A percentile compares a stretch with the other conserved stretches of the same genome.
These are phyloP conservation scores for Nyctibius grandis DNA, from an alignment of 2,797 vertebrate genomes.

Conservation along the genomic window DNA sequence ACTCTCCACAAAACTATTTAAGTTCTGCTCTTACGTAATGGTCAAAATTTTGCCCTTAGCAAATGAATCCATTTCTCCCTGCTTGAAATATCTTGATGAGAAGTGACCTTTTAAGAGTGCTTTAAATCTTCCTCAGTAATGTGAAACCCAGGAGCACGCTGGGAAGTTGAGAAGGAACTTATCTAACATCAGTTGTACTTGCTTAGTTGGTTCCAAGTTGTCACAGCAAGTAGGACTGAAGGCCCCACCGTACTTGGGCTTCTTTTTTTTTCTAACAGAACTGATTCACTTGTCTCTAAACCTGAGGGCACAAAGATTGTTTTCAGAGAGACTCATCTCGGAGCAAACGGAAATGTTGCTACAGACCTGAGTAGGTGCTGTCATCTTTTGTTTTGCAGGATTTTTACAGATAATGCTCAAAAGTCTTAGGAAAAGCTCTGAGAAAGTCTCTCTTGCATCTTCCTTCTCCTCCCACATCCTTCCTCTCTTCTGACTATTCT, in stretches of 20 bases:
- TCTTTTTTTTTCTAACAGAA: not conserved
- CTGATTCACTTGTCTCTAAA: not conserved
- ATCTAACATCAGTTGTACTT: not conserved
- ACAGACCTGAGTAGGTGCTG: not conserved
- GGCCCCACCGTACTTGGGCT: fast-evolving
- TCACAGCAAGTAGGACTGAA: not conserved
- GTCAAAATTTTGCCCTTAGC: not conserved
- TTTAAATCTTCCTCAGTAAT: not conserved
- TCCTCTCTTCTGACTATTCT: not conserved
- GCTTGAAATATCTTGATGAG: not conserved
- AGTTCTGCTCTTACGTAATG: not conserved
- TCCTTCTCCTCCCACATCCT: constrained; percentile 9
- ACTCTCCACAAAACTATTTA: not conserved
- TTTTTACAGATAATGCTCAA: not conserved
- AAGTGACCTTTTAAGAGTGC: not conserved
- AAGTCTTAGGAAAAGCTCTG: not conserved
- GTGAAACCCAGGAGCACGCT: not conserved
- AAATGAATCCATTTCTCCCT: not conserved
- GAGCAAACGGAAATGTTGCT: not conserved
- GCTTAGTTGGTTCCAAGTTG: not conserved
- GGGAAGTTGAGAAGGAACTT: not conserved
- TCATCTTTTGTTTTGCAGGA: not conserved
- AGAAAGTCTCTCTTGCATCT: not conserved
- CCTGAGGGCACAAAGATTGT: not conserved
- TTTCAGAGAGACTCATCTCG: not conserved